Evolutionary conservation across 1,140 invertebrate species (phyloP).

Genomic region (Chironomus striatipennis): DNA sequence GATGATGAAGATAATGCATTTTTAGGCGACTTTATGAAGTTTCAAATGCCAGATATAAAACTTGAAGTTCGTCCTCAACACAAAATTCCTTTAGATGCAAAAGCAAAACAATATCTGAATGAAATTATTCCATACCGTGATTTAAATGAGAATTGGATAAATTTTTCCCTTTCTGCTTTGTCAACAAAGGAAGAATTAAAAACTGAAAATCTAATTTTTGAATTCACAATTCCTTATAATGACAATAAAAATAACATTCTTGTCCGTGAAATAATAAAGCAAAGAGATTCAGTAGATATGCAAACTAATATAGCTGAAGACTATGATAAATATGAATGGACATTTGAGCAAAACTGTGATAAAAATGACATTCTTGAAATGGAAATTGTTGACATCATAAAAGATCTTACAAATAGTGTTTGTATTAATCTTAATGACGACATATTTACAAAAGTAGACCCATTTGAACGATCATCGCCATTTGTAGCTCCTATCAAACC

Average conservation of each 20-base stretch:
- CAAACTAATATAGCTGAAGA: not conserved
- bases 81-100: not conserved
- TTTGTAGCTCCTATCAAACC: not conserved
- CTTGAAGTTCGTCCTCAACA: not conserved
- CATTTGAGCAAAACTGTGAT: not conserved
- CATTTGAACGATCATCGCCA: not conserved
- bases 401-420: not conserved
- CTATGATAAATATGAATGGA: not conserved
- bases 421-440: conserved; percentile 11
- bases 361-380: not conserved
- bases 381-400: not conserved
- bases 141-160: not conserved
- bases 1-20: not conserved
- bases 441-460: not conserved
- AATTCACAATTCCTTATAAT: not conserved
- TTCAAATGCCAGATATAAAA: not conserved
- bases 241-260: not conserved
- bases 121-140: not conserved
- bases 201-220: not conserved
- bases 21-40: not conserved
- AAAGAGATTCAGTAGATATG: not conserved
- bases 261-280: not conserved
- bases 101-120: not conserved
- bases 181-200: not conserved
- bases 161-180: not conserved